Percentiles rank a stretch among this genome's conserved stretches.
Evolutionary conservation across 2,113 vertebrate genomes (phyloP).

Genomic region (Centropus unirufus): DNA sequence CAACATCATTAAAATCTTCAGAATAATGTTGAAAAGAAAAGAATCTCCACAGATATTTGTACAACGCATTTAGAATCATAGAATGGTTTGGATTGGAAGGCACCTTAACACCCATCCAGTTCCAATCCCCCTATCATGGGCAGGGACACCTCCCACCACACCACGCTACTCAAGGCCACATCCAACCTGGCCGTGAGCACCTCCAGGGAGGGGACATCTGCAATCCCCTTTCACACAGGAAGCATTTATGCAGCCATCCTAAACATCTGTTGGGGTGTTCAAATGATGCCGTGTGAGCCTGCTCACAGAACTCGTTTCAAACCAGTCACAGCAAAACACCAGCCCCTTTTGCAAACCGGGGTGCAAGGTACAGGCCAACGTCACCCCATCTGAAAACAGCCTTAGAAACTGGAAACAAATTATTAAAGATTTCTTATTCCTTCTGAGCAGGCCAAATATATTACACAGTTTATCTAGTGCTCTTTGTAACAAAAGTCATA

Average conservation of each 20-base stretch:
- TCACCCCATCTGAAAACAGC: neutral
- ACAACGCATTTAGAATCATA: neutral
- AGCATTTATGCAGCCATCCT: neutral
- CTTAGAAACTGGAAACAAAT: neutral
- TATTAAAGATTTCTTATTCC: neutral
- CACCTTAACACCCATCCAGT: too few species aligned
- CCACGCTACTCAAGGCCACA: too few species aligned
- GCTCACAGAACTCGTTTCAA: neutral
- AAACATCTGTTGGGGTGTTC: neutral
- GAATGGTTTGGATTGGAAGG: too few species aligned
- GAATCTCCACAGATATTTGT: neutral
- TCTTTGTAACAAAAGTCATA: constrained; percentile 9
- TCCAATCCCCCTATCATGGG: too few species aligned
- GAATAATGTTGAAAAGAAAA: neutral
- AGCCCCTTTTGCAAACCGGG: neutral
- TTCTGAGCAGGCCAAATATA: neutral
- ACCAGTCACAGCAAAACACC: neutral
- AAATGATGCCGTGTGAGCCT: neutral
- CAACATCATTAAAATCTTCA: neutral
- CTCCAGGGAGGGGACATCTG: too few species aligned
- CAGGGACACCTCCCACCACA: too few species aligned
- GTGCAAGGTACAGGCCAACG: neutral
- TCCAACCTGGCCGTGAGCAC: too few species aligned
- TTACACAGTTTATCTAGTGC: neutral
- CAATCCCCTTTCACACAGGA: neutral